A percentile compares a stretch with the other conserved stretches of the same genome.
These are phyloP conservation scores for Atlantisia rogersi DNA, from an alignment of 2,113 vertebrate genomes.

Conservation along the genomic window DNA sequence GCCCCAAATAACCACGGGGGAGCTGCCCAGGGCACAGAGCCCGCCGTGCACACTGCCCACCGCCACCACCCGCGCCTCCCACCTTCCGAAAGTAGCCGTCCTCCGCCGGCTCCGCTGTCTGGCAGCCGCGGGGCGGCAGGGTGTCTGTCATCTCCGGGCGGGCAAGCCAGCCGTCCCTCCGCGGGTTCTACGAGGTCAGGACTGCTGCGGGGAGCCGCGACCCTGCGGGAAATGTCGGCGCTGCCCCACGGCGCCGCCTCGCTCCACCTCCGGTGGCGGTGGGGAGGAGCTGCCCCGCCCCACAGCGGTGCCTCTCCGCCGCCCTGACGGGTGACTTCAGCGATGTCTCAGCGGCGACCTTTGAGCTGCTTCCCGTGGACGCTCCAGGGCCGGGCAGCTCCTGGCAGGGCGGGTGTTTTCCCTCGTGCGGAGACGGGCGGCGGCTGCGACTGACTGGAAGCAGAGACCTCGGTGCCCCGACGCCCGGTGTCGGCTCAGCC, in stretches of 20 bases:
- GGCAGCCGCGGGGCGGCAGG: constrained; percentile 40
- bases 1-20: too few species aligned
- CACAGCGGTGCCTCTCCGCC: not conserved
- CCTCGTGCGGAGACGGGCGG: fast-evolving
- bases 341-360: fast-evolving
- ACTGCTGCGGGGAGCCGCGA: fast-evolving
- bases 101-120: constrained; percentile 27
- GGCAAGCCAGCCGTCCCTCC: too few species aligned
- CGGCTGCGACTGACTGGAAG: not conserved
- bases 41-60: not conserved
- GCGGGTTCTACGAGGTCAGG: fast-evolving
- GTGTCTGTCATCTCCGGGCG: constrained; percentile 74
- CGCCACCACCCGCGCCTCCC: not conserved
- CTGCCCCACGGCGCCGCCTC: not conserved
- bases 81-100: constrained; percentile 81
- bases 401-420: not conserved
- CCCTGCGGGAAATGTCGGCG: not conserved
- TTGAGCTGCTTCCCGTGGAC: fast-evolving
- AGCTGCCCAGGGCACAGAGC: not conserved
- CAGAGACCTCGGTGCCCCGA: not conserved
- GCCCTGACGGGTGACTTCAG: fast-evolving
- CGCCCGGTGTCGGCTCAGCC: not conserved
- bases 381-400: fast-evolving
- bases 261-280: not conserved
- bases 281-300: constrained; percentile 18